Base-by-base conservation (phyloP, 2,888 invertebrate genomes). In the Microplitis deprimator region DNA sequence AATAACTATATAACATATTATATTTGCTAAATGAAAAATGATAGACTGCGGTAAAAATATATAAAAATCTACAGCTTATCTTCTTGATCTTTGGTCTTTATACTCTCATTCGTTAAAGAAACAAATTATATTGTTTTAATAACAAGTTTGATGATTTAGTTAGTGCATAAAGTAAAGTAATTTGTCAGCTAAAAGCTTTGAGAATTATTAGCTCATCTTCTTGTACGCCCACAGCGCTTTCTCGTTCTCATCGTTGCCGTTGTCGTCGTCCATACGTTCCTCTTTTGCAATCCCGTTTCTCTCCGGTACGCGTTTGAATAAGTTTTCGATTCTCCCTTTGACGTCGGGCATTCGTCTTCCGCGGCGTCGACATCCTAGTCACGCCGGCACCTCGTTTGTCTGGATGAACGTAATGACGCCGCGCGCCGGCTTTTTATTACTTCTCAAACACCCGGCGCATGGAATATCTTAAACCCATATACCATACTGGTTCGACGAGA, bases 301-400 rank as follows among this genome's bases (percentile, higher is more conserved):
- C 75, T 75, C 73, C 68, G 29, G 29, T 29, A 29, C 29, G 78
- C 77, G 82, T 83, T 82, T 83, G 82, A 83, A 83, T 83, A 83
- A 83, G 82, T 83, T 83, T 83, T 82, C 83, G 83, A 83, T 83
- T 83, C 83, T 83, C 81, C 83, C 83, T 82, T 81, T 83, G 83
- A 83, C 83, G 83, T 83, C 73, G 82, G 81, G 81, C 83, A 83
- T 83, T 82, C 82, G 83, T 83, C 83, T 83, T 83, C 78, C 77
- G 73, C 72, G 79, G 79, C 81, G 83, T 83, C 83, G 83, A 83
- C 82, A 83, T 81, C 83, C 83, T 80, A 82, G 83, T 83, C 83
- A 83, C 83, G 83, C 80, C 81, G 82, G 80, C 79, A 79, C 79
- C 83, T 83, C 83, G 81, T 83, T 83, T 83, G 83, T 83, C 83